Evolutionary conservation across 2,888 invertebrate genomes (phyloP), one percentile per base, ranked within the genome.

Genomic region (Sinelater perroti): DNA sequence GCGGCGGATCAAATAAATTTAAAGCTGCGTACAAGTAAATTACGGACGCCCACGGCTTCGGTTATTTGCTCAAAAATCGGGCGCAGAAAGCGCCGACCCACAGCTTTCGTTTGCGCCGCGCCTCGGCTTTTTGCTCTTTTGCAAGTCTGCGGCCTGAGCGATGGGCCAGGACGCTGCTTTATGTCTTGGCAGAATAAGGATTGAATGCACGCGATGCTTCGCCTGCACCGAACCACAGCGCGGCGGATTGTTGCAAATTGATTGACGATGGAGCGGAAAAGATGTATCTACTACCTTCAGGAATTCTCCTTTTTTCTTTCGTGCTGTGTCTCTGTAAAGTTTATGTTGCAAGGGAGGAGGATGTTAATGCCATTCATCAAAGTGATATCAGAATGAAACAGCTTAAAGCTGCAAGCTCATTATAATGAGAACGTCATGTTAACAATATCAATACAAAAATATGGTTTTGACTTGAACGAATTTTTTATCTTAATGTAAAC

Each of bases 61-160:
- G n/a, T 36, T 36, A 36, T 36, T 36, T 36, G 18, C 36, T 2
- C 18, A 18, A 36, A 36, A 36, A 36, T 36, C 18, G n/a, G 18
- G 14, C 14, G 10, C 14, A 21, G 7, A 14, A 21, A 40, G 14
- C 8, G 13, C 10, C 40, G 24, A 14, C 40, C 40, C 24, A 24
- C 40, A 6, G 13, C 4, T 24, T 40, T 26, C 24, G 24, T 40
- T 40, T 13, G 40, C 26, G 24, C 40, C 26, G 21, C 14, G 14
- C 13, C 8, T 7, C 6, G n/a, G 16, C 14, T 40, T 40, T 24
- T 40, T 40, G 24, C 24, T 13, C 38, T 18, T 20, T 40, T 24
- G 14, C 16, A 13, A 40, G 40, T 40, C 40, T 40, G 40, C 13
- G 11, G 24, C 8, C 24, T 40, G 40, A 40, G 24, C 24, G 40